These are phyloP conservation scores for Leptestheria dahalacensis DNA, from an alignment of 1,140 invertebrate genomes.

Conservation along the genomic window DNA sequence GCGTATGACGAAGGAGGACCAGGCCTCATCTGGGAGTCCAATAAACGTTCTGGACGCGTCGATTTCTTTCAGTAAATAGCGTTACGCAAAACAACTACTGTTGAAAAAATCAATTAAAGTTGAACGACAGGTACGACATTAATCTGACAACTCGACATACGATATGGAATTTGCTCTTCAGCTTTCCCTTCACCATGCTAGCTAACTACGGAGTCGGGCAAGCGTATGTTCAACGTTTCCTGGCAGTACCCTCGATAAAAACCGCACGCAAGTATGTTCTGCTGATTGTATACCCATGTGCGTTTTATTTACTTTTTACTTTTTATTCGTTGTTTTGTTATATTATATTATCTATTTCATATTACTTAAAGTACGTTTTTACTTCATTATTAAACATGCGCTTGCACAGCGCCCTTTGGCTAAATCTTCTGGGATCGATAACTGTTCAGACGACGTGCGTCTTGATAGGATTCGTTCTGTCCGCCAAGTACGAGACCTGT, in stretches of 20 bases:
- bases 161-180: conserved; percentile 72
- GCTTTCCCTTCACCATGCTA: conserved; percentile 78
- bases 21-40: conserved; percentile 48
- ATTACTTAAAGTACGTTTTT: neutral
- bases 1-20: conserved; percentile 51
- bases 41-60: conserved; percentile 43
- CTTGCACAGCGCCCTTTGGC: no score
- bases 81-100: neutral
- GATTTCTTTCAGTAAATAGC: conserved; percentile 28
- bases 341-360: neutral
- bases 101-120: neutral
- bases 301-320: neutral
- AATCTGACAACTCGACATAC: conserved; percentile 66
- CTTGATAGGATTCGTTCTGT: no score
- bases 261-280: conserved; percentile 45
- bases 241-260: conserved; percentile 55
- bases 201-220: conserved; percentile 86
- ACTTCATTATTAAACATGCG: no score
- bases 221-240: conserved; percentile 80
- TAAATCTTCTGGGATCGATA: no score
- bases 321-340: neutral
- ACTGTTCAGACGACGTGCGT: no score
- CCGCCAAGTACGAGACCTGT: no score
- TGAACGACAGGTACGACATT: conserved; percentile 44
- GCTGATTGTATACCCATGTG: neutral